Base-by-base conservation (phyloP, 2,888 invertebrate species). In the Drosophila lutescens region DNA sequence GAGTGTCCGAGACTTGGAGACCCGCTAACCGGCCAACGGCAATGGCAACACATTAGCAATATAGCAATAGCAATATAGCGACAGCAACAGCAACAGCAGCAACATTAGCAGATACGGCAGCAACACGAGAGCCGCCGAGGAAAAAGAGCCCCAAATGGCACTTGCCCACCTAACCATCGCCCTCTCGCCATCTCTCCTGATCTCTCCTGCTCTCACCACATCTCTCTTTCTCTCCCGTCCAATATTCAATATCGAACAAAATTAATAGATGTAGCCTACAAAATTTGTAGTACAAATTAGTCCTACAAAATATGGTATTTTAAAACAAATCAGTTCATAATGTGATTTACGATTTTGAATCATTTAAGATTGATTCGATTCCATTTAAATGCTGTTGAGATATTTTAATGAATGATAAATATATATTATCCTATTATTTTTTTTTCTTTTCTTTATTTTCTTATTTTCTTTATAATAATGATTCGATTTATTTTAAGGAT, bases 141-240 rank as follows among this genome's bases (percentile, higher is more conserved):
- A 81, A 79, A 60, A 80, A 79, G 85, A 85, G 85, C 79, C 80
- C 69, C 84, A 83, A 86, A 84, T 80, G 81, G 86, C 76, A 80
- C 86, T 83, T 86, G 86, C 80, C 74, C 71, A 75, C 77, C 72
- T 54, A 58, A 47, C 66, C 8, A 50, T 57, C 51, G 53, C 38
- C 30, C 53, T 53, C 58, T 62, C 60, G 30, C 53, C 63, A 63
- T 65, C 66, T 67, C 56, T 53, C 56, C 50, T 23, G 47, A 44
- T 50, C 20, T 63, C n/a, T 30, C 23, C 36, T 17, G 23, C 44
- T 32, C 51, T 47, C 47, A 8, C 47, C 47, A 15, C 26, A 15
- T 50, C 51, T 36, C 32, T 17, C 15, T 32, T 34, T 44, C 26
- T 46, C 46, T 34, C 43, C 40, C 20, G 23, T 20, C 20, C 30